phyloP scores from a whole-genome alignment of 1,140 invertebrate species.

The Anoplolepis gracilipes region DNA sequence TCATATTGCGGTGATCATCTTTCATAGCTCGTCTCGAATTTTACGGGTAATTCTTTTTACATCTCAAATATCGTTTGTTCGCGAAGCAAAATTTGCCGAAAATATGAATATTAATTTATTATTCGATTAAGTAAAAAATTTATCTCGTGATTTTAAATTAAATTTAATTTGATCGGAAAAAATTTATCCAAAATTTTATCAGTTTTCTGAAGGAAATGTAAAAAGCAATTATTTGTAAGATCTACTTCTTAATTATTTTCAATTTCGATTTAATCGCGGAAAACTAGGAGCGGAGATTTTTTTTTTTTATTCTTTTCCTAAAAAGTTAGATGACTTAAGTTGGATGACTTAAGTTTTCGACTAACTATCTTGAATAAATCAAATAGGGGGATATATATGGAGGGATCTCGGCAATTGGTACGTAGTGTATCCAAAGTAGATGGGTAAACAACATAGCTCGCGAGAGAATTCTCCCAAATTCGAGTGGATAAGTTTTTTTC shows the following conservation, averaged over 20 bases:
- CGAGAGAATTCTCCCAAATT: conserved; percentile 2
- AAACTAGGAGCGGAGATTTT: not conserved
- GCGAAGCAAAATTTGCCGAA: not conserved
- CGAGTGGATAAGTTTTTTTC: conserved; percentile 24
- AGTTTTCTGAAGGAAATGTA: not conserved
- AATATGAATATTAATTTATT: not conserved
- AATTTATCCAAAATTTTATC: not conserved
- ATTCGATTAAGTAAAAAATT: not conserved
- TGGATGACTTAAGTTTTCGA: conserved; percentile 5
- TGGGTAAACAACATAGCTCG: not conserved
- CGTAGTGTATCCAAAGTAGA: not conserved
- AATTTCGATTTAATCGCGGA: not conserved
- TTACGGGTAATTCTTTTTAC: not conserved
- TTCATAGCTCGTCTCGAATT: conserved; percentile 18
- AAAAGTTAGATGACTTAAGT: too few species aligned
- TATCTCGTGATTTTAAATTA: not conserved
- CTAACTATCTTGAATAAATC: not conserved
- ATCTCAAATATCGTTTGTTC: not conserved
- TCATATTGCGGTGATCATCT: conserved; percentile 22
- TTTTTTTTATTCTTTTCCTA: not conserved
- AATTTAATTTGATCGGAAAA: not conserved
- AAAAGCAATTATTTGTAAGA: not conserved
- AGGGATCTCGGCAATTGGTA: not conserved
- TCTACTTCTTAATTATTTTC: not conserved
- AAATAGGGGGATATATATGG: not conserved